Conservation (phyloP, 2,888 invertebrate species). For the Troilus luridus region DNA sequence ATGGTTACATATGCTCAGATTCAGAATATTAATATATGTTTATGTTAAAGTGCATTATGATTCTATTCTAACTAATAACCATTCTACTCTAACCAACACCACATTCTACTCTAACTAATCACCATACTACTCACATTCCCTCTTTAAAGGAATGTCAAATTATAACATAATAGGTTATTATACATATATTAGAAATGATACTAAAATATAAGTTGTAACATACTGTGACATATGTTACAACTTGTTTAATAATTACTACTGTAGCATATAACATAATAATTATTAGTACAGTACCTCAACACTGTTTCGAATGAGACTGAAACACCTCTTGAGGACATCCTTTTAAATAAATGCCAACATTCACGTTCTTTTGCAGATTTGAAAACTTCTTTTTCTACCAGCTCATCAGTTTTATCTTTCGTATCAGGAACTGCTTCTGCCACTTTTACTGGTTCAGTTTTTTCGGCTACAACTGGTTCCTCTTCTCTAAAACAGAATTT, state of each 20-base stretch:
- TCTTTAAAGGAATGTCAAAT: too few species aligned
- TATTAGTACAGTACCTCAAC: conserved; percentile 69
- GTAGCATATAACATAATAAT: neutral
- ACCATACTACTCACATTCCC: too few species aligned
- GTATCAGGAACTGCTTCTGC: neutral
- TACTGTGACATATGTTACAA: too few species aligned
- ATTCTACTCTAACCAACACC: too few species aligned
- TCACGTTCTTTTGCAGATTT: conserved; percentile 75
- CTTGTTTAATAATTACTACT: neutral
- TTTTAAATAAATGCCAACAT: conserved; percentile 79
- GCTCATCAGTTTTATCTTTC: neutral
- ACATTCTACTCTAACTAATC: too few species aligned
- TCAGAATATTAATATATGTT: too few species aligned
- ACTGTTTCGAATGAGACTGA: conserved; percentile 80
- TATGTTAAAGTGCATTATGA: too few species aligned
- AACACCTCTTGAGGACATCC: conserved; percentile 79
- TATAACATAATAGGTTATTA: too few species aligned
- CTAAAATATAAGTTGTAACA: too few species aligned
- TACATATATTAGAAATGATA: too few species aligned
- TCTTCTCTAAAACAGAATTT: conserved; percentile 30
- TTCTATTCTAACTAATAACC: too few species aligned
- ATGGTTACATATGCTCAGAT: too few species aligned
- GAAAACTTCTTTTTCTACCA: conserved; percentile 66
- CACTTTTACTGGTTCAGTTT: neutral
- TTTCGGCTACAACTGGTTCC: neutral